Evolutionary conservation across 2,113 vertebrate species (phyloP), one percentile per base, ranked within the genome.

Genomic region (Xyliphius kryptos): DNA sequence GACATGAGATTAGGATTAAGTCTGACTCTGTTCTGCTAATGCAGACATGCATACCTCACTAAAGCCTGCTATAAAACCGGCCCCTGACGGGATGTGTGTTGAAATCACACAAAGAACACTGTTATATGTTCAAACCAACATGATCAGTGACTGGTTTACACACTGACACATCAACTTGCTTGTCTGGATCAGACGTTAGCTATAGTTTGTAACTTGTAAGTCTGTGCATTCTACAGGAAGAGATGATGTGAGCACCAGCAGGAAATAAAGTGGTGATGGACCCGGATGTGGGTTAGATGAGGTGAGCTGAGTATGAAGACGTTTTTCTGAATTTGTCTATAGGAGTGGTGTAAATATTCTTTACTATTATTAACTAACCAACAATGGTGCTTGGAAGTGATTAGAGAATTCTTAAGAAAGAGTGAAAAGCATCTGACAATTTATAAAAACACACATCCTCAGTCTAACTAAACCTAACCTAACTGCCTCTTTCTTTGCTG

Each of bases 251-350:
- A 77, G 77, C 76, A 78, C n/a, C 74, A 74, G 82, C 40, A 58
- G 67, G 82, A 86, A 83, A 77, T 77, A 81, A 76, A 81, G 76
- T 75, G 68, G 68, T 54, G 46, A 77, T 62, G 65, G 59, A 80
- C 61, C 70, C 78, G 80, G 81, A 85, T 84, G 82, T 70, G 68
- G 76, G 75, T 77, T 81, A 54, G 64, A 17, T 71, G 77, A 77
- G 51, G 20, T 53, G 67, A 73, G 64, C 47, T 68, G 64, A 72
- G 69, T 36, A 17, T 43, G 43, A n/a, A n/a, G n/a, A n/a, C n/a
- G n/a, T n/a, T n/a, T n/a, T n/a, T n/a, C n/a, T n/a, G n/a, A n/a
- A n/a, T n/a, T n/a, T n/a, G 7, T 5, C 3, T 43, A 13, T 3
- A 12, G 13, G 5, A 32, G 11, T 32, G 26, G 32, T 52, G 37